Evolutionary conservation across 2,797 vertebrate species (phyloP), one percentile per base, ranked within the genome.

Genomic region (Paramormyrops hopkinsi): DNA sequence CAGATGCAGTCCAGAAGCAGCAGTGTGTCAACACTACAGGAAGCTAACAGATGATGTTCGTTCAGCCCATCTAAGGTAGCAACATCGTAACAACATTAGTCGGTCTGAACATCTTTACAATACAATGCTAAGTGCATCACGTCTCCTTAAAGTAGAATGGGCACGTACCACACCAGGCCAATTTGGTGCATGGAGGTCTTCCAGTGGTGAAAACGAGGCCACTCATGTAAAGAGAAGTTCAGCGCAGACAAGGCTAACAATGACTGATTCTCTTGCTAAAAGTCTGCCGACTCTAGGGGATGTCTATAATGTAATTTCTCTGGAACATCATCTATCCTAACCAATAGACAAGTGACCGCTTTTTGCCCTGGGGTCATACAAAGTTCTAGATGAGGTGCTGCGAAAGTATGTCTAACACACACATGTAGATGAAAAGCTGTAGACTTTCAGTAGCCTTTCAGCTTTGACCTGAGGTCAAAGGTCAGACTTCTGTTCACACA

Each of bases 221-320:
- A 92, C 93, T 92, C 92, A 92, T 93, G 93, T 94, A 94, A 92
- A 92, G 93, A 93, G 91, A 91, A 91, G 92, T 92, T 91, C 88
- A 91, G 89, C 88, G n/a, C 29, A 88, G 79, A 93, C 91, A 94
- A 87, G 92, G 94, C 92, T 95, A 95, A 95, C 94, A 92, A 92
- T 95, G 95, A 95, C 92, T 94, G 94, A 95, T 96, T 87, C 62
- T 79, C 59, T 7, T 83, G 89, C 91, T n/a, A 88, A 90, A 65
- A 92, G 92, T 92, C 89, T 37, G 89, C 89, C 92, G 93, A 93
- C 94, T 94, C 92, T 93, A 90, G 94, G 94, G 94, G 94, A 95
- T 94, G 94, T 95, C 94, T 94, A 94, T 94, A 93, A 89, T 94
- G 94, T 94, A 94, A 95, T 95, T 95, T 95, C 94, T 94, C 94